Conservation (phyloP, 2,113 vertebrate genomes). For the Alces alces region DNA sequence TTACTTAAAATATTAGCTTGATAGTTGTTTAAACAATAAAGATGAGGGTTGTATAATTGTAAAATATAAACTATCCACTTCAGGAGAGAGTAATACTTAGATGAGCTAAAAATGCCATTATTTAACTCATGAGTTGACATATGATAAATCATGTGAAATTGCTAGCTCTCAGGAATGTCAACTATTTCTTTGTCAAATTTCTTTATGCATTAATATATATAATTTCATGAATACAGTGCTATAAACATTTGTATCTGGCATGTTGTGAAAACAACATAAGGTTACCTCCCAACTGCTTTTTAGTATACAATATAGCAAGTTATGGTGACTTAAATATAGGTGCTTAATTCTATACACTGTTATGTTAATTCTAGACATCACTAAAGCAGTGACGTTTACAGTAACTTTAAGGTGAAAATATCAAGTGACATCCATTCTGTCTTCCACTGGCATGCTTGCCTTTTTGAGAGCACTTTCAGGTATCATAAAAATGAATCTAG, state of each 20-base stretch:
- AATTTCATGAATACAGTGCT: slow-evolving; percentile 12
- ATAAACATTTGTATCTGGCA: background rate
- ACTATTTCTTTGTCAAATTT: background rate
- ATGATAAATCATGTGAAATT: background rate
- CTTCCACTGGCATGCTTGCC: background rate
- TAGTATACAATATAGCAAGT: background rate
- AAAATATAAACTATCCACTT: background rate
- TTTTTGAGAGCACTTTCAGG: background rate
- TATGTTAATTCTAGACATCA: background rate
- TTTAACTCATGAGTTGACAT: background rate
- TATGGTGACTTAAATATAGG: background rate
- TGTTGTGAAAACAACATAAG: slow-evolving; percentile 2
- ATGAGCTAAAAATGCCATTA: background rate
- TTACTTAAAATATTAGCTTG: background rate
- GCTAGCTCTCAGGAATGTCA: background rate
- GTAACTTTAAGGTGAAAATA: slow-evolving; percentile 23
- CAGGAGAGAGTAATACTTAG: background rate
- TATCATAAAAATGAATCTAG: background rate
- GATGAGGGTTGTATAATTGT: background rate
- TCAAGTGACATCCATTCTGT: background rate
- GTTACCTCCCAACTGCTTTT: background rate
- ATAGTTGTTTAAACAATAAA: background rate
- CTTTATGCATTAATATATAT: slow-evolving; percentile 14
- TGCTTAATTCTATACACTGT: background rate
- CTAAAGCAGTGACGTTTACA: background rate